These are phyloP conservation scores for Ondatra zibethicus DNA, from an alignment of 2,113 vertebrate genomes.

Conservation along the genomic window DNA sequence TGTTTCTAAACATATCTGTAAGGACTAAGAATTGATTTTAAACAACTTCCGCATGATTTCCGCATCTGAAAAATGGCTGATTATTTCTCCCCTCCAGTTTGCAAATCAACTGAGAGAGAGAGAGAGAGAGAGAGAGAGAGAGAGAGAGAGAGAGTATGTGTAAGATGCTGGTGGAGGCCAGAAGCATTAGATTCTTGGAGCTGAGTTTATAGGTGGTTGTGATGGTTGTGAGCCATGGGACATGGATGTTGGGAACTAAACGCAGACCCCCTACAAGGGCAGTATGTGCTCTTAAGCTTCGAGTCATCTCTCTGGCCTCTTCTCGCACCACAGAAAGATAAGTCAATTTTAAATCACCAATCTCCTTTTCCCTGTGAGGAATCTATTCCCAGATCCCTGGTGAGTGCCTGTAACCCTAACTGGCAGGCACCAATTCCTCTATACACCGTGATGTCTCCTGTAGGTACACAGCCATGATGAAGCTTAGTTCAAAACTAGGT, in stretches of 20 bases:
- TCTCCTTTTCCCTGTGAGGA: no score
- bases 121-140: no score
- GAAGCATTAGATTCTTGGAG: neutral
- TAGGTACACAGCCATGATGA: neutral
- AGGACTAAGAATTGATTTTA: neutral
- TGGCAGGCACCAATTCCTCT: no score
- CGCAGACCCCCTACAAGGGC: neutral
- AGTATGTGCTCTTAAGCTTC: neutral
- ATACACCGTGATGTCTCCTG: neutral
- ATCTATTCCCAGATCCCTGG: neutral
- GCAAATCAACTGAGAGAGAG: neutral
- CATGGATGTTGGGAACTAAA: neutral
- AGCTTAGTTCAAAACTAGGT: neutral
- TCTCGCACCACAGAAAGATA: conserved; percentile 4
- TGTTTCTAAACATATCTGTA: conserved; percentile 22
- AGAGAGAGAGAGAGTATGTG: neutral
- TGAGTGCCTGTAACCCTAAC: neutral
- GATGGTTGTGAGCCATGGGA: neutral
- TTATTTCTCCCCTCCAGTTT: neutral
- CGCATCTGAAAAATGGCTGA: neutral
- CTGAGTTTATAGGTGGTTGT: neutral
- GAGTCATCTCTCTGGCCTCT: neutral
- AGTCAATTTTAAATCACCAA: neutral
- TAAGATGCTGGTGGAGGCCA: neutral
- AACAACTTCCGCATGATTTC: neutral